Percentiles rank a stretch among this genome's conserved stretches.
Conservation (phyloP, 2,797 vertebrate genomes). For the Anniella stebbinsi region DNA sequence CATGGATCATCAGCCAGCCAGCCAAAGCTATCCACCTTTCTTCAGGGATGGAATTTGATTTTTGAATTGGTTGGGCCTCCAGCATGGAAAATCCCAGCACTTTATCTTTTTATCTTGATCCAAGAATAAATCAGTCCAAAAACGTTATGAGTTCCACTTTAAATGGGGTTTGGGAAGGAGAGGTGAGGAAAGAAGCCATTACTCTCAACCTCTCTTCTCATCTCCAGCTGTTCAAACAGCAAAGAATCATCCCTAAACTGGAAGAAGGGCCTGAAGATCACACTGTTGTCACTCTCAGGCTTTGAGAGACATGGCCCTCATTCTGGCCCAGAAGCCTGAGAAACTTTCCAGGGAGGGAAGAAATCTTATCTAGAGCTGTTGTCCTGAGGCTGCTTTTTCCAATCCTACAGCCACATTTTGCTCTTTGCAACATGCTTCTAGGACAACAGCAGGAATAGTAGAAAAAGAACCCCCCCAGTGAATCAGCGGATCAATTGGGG, state of each 20-base stretch:
- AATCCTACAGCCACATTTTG: slow-evolving; percentile 71
- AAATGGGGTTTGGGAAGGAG: background rate
- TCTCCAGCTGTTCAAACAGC: slow-evolving; percentile 42
- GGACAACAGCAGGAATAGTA: slow-evolving; percentile 64
- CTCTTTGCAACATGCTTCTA: slow-evolving; percentile 68
- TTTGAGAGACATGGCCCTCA: slow-evolving; percentile 56
- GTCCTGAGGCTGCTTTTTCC: slow-evolving; percentile 76
- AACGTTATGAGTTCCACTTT: background rate
- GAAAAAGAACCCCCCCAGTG: slow-evolving; percentile 64
- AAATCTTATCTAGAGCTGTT: slow-evolving; percentile 71
- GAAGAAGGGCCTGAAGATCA: slow-evolving; percentile 38
- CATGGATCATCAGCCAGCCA: too few species aligned
- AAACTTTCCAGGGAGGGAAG: slow-evolving; percentile 73
- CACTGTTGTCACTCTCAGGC: slow-evolving; percentile 49
- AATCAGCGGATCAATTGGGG: slow-evolving; percentile 29
- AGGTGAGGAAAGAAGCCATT: background rate
- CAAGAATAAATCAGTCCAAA: background rate
- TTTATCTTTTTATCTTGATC: background rate
- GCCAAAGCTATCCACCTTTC: background rate
- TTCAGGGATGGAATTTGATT: background rate
- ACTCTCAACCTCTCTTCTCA: background rate
- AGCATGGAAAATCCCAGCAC: background rate
- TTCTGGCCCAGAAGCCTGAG: slow-evolving; percentile 73
- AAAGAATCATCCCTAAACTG: slow-evolving; percentile 32
- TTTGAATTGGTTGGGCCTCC: background rate